These are phyloP conservation scores for Halichoerus grypus DNA, from an alignment of 2,113 vertebrate species.

Conservation along the genomic window DNA sequence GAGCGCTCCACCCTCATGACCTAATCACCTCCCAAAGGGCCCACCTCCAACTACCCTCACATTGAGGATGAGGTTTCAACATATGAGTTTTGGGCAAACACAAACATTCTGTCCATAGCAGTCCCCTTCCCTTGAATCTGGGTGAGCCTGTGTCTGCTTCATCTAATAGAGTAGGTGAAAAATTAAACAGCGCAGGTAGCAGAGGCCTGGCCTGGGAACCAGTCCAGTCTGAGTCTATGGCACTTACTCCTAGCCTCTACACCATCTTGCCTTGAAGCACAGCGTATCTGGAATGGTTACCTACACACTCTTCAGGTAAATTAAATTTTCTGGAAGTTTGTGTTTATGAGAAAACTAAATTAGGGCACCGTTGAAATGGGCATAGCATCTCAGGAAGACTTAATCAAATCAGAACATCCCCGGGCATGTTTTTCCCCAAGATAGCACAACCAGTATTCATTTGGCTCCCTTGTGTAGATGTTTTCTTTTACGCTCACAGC, in stretches of 20 bases:
- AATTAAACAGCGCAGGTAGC: background rate
- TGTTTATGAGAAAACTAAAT: conserved; percentile 64
- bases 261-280: background rate
- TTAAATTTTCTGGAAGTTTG: conserved; percentile 55
- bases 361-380: background rate
- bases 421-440: background rate
- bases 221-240: background rate
- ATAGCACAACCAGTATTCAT: background rate
- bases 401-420: conserved; percentile 46
- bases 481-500: conserved; percentile 18
- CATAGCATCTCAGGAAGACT: conserved; percentile 8
- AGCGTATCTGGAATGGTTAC: background rate
- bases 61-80: background rate
- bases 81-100: background rate
- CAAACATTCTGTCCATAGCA: no score
- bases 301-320: conserved; percentile 1
- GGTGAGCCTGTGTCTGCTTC: no score
- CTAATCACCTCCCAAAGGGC: background rate
- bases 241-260: background rate
- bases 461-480: background rate
- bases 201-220: background rate
- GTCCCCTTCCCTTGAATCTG: background rate
- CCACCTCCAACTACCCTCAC: background rate
- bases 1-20: background rate
- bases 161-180: background rate